Evolutionary conservation across 2,888 invertebrate species (phyloP).

Genomic region (Vandiemenella viatica): DNA sequence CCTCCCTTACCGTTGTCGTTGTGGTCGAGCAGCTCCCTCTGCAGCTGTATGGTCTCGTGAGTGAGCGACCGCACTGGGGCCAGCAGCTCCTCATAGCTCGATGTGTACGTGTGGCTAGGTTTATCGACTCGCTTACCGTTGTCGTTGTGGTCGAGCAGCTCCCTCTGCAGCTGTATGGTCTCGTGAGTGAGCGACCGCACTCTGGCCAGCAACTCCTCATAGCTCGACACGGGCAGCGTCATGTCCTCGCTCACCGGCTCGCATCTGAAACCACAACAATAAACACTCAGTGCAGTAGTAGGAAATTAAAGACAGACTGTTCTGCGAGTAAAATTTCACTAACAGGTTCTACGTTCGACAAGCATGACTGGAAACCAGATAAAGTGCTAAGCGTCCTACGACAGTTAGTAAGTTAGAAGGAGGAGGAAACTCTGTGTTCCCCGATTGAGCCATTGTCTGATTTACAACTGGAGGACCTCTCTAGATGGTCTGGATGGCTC

Average conservation of each 20-base stretch:
- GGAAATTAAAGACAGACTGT: too few species aligned
- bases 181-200: conserved; percentile 41
- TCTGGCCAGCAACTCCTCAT: conserved; percentile 42
- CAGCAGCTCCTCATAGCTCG: conserved; percentile 44
- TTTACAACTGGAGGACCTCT: too few species aligned
- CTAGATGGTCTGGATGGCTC: too few species aligned
- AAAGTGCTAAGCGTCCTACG: too few species aligned
- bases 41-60: conserved; percentile 39
- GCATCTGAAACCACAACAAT: conserved; percentile 9
- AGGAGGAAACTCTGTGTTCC: too few species aligned
- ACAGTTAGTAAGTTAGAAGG: too few species aligned
- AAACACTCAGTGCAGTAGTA: background rate
- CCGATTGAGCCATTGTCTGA: too few species aligned
- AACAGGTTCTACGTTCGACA: too few species aligned
- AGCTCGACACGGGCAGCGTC: conserved; percentile 44
- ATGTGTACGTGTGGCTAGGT: too few species aligned
- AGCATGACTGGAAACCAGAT: too few species aligned
- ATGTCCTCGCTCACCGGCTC: conserved; percentile 26
- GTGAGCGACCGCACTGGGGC: conserved; percentile 41
- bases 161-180: conserved; percentile 39
- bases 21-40: conserved; percentile 31
- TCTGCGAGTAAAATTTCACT: too few species aligned
- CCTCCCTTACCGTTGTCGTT: conserved; percentile 24
- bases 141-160: conserved; percentile 26
- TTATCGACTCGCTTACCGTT: too few species aligned